Base-by-base conservation (phyloP, 2,888 invertebrate species). In the Drosophila kambysellisi region DNA sequence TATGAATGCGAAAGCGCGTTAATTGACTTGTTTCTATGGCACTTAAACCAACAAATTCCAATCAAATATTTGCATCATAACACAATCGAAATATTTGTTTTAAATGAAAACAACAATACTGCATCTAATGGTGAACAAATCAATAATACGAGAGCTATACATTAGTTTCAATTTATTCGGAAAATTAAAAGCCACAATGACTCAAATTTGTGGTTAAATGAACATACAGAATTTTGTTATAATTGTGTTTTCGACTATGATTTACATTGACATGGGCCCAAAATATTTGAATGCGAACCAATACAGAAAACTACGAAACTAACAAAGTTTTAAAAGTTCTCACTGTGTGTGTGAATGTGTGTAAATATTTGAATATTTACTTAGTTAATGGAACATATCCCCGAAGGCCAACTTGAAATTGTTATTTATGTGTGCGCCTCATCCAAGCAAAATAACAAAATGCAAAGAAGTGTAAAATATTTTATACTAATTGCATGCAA, bases 401-500 rank as follows among this genome's bases (percentile, higher is more conserved):
- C 78, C 64, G 52, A 39, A 65, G 68, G 82, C 17, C 64, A 68
- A 35, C 68, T 46, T 43, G 29, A 54, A 64, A 78, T 78, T 77
- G 82, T 78, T 78, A 82, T 78, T 78, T 78, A 78, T 78, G 68
- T 60, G 29, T 67, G 50, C 62, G 50, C 48, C 35, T 53, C 51
- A 37, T 59, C 69, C 70, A 15, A 46, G 63, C 78, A 70, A 66
- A 63, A 62, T 67, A 46, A 65, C 78, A 70, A 66, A 63, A 62
- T 67, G 56, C 69, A 81, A 72, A 69, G 81, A 77, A 83, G 73
- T 77, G 81, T 81, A 68, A 81, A 83, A 81, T 81, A 83, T 80
- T 76, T 83, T 61, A 81, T 59, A 83, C 76, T 80, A 80, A 80
- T 83, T 76, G 81, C 83, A 46, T 41, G 51, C 62, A 70, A 29